Percentiles rank a stretch among this genome's conserved stretches.
phyloP scores from a whole-genome alignment of 2,888 invertebrate genomes.

The Kryphioiulus occultus region DNA sequence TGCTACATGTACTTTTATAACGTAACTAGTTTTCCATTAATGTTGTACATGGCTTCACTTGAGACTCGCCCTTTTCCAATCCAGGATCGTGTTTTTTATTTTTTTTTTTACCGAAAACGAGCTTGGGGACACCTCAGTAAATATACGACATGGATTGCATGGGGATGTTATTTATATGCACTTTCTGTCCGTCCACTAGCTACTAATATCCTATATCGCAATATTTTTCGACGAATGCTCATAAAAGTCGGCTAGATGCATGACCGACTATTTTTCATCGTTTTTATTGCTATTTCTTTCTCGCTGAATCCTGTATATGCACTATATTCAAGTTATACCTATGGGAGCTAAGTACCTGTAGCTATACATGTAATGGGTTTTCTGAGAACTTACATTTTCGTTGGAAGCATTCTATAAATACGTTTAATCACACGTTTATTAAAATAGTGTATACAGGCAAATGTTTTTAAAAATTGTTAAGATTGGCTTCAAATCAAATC shows the following conservation, averaged over 20 bases:
- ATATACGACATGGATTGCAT: slow-evolving; percentile 16
- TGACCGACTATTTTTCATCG: slow-evolving; percentile 29
- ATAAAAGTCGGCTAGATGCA: slow-evolving; percentile 48
- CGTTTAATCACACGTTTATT: neutral
- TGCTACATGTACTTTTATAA: too few relatives aligned
- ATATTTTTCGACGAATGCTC: slow-evolving; percentile 45
- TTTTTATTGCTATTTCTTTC: slow-evolving; percentile 44
- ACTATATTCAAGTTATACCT: neutral
- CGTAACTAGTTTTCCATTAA: slow-evolving; percentile 27
- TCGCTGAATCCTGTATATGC: slow-evolving; percentile 24
- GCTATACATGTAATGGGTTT: neutral
- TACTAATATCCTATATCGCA: slow-evolving; percentile 41
- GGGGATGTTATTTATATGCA: slow-evolving; percentile 36
- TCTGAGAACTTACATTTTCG: neutral
- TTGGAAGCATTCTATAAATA: neutral
- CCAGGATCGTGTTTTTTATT: neutral
- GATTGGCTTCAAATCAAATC: too few relatives aligned
- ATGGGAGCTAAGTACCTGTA: neutral
- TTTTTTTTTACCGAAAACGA: neutral
- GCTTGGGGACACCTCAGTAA: slow-evolving; percentile 4
- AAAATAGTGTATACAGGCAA: too few relatives aligned
- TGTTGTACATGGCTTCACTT: neutral
- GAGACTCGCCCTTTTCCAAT: neutral
- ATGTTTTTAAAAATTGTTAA: too few relatives aligned
- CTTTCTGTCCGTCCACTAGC: slow-evolving; percentile 27